phyloP scores from a whole-genome alignment of 2,113 vertebrate genomes.

The Vimba vimba region DNA sequence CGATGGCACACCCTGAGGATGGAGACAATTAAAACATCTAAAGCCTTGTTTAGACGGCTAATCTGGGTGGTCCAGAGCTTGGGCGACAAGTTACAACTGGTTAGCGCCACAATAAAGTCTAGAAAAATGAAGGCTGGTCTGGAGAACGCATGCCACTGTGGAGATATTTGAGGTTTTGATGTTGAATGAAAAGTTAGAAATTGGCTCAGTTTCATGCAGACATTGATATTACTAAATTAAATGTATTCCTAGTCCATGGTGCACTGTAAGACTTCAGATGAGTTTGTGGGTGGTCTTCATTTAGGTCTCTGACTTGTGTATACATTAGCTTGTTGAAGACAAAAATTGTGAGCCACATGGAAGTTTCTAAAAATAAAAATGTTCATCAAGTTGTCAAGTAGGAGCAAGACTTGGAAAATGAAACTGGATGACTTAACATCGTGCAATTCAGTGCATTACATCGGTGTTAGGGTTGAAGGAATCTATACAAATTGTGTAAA shows the following conservation, averaged over 20 bases:
- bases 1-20: constrained; percentile 71
- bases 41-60: constrained; percentile 61
- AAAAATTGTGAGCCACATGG: constrained; percentile 15
- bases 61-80: constrained; percentile 75
- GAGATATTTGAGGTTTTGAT: constrained; percentile 20
- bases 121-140: constrained; percentile 35
- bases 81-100: constrained; percentile 67
- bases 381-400: constrained; percentile 18
- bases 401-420: background rate
- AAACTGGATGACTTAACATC: background rate
- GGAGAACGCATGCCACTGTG: background rate
- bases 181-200: background rate
- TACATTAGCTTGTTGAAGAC: constrained; percentile 17
- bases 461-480: background rate
- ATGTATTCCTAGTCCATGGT: background rate
- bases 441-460: background rate
- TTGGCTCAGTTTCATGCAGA: background rate
- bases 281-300: constrained; percentile 63
- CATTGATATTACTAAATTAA: constrained; percentile 28
- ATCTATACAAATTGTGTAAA: background rate
- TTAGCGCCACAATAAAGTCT: constrained; percentile 59
- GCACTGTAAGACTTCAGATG: constrained; percentile 2
- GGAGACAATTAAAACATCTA: constrained; percentile 78
- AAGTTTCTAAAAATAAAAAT: constrained; percentile 28
- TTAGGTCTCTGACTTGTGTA: constrained; percentile 12